These are phyloP conservation scores for Napeogenes sylphis DNA, from an alignment of 2,888 invertebrate species.

Conservation along the genomic window DNA sequence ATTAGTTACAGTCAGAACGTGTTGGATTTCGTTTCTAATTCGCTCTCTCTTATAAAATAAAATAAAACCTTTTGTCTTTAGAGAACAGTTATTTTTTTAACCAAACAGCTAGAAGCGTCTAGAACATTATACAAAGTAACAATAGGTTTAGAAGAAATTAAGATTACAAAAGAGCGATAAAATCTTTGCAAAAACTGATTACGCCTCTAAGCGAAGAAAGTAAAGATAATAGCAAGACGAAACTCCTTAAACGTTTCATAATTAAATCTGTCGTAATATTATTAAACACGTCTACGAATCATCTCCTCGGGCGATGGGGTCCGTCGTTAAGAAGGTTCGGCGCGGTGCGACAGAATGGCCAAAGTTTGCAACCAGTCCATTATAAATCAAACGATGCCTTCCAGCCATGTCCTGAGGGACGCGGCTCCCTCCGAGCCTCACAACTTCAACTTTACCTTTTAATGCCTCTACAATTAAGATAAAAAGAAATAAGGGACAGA, in stretches of 20 bases:
- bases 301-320: slow-evolving; percentile 75
- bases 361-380: slow-evolving; percentile 77
- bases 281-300: slow-evolving; percentile 77
- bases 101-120: too few relatives aligned
- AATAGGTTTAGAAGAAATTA: slow-evolving; percentile 6
- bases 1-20: too few relatives aligned
- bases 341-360: slow-evolving; percentile 70
- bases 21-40: too few relatives aligned
- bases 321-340: slow-evolving; percentile 74
- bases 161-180: slow-evolving; percentile 5
- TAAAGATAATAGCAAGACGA: slow-evolving; percentile 60
- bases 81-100: too few relatives aligned
- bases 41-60: too few relatives aligned
- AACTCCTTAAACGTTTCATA: slow-evolving; percentile 71
- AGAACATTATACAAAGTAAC: neutral
- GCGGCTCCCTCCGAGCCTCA: slow-evolving; percentile 66
- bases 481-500: slow-evolving; percentile 75
- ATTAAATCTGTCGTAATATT: slow-evolving; percentile 78
- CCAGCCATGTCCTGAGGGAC: slow-evolving; percentile 75
- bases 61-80: too few relatives aligned
- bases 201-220: slow-evolving; percentile 54
- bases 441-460: slow-evolving; percentile 73
- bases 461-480: slow-evolving; percentile 77
- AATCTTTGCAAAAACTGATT: slow-evolving; percentile 20
- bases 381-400: slow-evolving; percentile 78